Percentiles rank a stretch among this genome's conserved stretches.
phyloP scores from a whole-genome alignment of 2,797 vertebrate genomes.

The Eulemur rubriventer region DNA sequence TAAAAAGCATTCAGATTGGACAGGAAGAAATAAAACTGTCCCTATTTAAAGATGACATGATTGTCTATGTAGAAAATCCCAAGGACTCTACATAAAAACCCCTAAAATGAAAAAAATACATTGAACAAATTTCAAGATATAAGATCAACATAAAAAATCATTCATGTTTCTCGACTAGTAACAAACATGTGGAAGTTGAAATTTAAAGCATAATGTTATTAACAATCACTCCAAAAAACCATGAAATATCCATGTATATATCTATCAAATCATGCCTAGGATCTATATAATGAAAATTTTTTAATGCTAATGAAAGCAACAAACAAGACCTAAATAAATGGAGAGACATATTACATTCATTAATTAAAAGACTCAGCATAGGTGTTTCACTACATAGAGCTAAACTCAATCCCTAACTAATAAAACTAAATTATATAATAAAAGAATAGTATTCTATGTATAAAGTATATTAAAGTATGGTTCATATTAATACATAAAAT shows the following conservation, averaged over 20 bases:
- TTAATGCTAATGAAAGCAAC: not conserved
- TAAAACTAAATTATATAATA: slow-evolving; percentile 15
- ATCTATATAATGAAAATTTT: not conserved
- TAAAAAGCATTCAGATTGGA: not conserved
- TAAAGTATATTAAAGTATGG: not conserved
- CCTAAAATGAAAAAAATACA: not conserved
- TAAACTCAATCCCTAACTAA: slow-evolving; percentile 5
- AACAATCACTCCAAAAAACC: not conserved
- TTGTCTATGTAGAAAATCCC: not conserved
- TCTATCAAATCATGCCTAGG: not conserved
- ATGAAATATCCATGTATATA: not conserved
- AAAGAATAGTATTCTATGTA: not conserved
- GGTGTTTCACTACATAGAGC: not conserved
- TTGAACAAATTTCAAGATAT: not conserved
- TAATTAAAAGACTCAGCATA: not conserved
- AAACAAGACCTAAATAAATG: not conserved
- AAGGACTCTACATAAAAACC: not conserved
- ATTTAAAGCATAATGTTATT: not conserved
- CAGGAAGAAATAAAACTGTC: not conserved
- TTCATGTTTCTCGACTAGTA: not conserved
- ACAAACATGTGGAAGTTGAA: not conserved
- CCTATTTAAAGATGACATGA: not conserved
- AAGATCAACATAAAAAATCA: not conserved
- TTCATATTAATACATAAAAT: slow-evolving; percentile 19
- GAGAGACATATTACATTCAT: not conserved